phyloP scores from a whole-genome alignment of 53 echinoderm and acorn worm species.

The Luidia sarsii region DNA sequence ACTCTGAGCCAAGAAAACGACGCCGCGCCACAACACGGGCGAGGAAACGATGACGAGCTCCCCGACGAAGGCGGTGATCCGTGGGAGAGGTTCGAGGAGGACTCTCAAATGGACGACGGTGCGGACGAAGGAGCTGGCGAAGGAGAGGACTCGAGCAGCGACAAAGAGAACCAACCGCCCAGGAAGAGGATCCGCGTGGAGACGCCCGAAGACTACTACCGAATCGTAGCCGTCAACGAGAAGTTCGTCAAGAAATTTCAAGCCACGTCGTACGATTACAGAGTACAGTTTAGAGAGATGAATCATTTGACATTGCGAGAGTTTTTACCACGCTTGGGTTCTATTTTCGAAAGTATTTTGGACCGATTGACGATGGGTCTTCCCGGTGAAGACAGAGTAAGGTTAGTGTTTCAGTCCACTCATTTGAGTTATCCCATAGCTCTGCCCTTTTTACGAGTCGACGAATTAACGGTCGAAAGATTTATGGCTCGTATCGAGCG shows the following conservation, averaged over 20 bases:
- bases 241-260: constrained; percentile 24
- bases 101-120: no score
- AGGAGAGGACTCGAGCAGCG: background rate
- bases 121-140: no score
- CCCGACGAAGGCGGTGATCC: background rate
- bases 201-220: background rate
- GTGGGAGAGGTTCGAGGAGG: background rate
- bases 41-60: background rate
- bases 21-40: background rate
- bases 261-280: constrained; percentile 6
- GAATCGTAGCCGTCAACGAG: background rate
- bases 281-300: constrained; percentile 11
- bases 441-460: background rate
- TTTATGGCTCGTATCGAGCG: constrained; percentile 23
- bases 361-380: background rate
- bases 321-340: constrained; percentile 28
- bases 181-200: background rate
- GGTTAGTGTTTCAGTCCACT: constrained; percentile 28
- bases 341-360: constrained; percentile 1
- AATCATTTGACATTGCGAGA: constrained; percentile 3
- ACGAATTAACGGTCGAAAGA: constrained; percentile 28
- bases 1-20: background rate
- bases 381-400: constrained; percentile 23
- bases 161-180: background rate
- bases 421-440: background rate